Evolutionary conservation across 2,113 vertebrate genomes (phyloP).

Genomic region (Eulacestoma nigropectus): DNA sequence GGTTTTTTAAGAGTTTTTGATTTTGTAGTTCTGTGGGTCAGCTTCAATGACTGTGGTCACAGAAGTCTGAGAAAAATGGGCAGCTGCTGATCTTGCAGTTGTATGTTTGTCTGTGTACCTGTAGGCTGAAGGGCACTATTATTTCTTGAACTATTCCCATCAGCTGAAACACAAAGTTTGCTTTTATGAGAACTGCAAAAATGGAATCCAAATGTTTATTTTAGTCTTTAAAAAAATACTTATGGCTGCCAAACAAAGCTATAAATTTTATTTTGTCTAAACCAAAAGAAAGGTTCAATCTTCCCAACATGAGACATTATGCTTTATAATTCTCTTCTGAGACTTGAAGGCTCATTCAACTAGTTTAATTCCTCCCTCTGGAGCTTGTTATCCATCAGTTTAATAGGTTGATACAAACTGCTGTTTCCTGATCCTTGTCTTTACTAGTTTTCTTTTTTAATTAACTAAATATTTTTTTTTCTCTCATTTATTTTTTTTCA

Average conservation of each 20-base stretch:
- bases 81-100: conserved; percentile 30
- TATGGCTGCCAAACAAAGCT: conserved; percentile 22
- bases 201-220: background rate
- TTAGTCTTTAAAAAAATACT: background rate
- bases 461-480: background rate
- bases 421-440: background rate
- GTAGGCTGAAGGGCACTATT: background rate
- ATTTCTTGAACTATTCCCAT: conserved; percentile 30
- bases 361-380: conserved; percentile 42
- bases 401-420: conserved; percentile 5
- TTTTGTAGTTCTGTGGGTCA: background rate
- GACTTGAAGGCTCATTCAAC: background rate
- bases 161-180: background rate
- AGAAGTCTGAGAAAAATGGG: conserved; percentile 1
- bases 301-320: background rate
- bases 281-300: conserved; percentile 2
- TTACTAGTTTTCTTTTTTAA: background rate
- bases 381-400: conserved; percentile 37
- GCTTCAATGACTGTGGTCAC: background rate
- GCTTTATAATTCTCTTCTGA: conserved; percentile 40
- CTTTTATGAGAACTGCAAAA: conserved; percentile 10
- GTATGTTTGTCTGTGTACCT: conserved; percentile 40
- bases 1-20: background rate
- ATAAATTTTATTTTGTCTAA: conserved; percentile 30
- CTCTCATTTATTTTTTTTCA: background rate